A percentile compares a stretch with the other conserved stretches of the same genome.
Conservation (phyloP, 1,140 invertebrate species). For the Lepidurus couesii region DNA sequence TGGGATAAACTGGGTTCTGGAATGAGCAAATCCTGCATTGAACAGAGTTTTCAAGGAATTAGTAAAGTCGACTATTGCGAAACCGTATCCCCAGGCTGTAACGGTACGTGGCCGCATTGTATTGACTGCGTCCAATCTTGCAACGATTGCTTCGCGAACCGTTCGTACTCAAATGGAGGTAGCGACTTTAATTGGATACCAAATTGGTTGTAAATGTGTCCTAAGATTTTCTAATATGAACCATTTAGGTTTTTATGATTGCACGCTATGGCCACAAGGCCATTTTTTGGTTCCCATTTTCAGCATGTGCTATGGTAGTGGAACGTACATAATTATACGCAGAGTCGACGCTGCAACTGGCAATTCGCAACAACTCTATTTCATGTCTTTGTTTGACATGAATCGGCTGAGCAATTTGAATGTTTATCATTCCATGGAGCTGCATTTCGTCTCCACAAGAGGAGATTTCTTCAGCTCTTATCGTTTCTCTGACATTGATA, state of each 20-base stretch:
- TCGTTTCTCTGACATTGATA: not conserved
- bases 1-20: not conserved
- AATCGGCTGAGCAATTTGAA: not conserved
- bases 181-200: not conserved
- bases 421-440: not conserved
- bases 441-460: too few relatives aligned
- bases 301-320: not conserved
- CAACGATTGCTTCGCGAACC: not conserved
- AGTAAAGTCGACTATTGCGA: not conserved
- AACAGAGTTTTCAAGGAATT: not conserved
- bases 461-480: not conserved
- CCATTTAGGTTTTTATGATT: not conserved
- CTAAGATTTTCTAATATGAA: not conserved
- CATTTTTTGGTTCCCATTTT: not conserved
- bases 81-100: not conserved
- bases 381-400: not conserved
- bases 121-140: not conserved
- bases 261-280: not conserved
- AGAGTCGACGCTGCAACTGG: not conserved
- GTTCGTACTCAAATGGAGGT: not conserved
- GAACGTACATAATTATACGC: not conserved
- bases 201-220: not conserved
- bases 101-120: not conserved
- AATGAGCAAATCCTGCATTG: not conserved
- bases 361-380: not conserved